These are phyloP conservation scores for Centroberyx gerrardi DNA, from an alignment of 2,797 vertebrate species.

Conservation along the genomic window DNA sequence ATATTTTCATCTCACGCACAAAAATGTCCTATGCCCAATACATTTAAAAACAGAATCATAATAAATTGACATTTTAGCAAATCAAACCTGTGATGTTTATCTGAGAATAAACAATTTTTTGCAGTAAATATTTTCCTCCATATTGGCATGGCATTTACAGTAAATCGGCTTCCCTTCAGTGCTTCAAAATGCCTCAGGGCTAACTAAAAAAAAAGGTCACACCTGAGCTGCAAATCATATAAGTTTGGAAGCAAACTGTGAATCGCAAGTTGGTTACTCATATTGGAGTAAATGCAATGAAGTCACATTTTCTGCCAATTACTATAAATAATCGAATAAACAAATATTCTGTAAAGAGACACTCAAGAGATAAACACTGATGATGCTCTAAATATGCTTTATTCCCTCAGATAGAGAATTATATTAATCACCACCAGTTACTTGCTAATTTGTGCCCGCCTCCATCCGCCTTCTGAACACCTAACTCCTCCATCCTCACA, in stretches of 20 bases:
- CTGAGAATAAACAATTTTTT: constrained; percentile 14
- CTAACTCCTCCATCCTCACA: too few relatives aligned
- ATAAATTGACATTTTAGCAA: constrained; percentile 52
- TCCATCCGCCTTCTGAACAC: too few relatives aligned
- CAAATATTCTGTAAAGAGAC: too few relatives aligned
- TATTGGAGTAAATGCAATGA: not conserved
- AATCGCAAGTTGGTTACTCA: not conserved
- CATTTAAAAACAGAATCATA: constrained; percentile 23
- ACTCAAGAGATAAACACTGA: too few relatives aligned
- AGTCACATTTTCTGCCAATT: too few relatives aligned
- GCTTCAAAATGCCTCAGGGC: constrained; percentile 37
- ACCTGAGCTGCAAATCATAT: constrained; percentile 22
- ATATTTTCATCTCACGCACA: too few relatives aligned
- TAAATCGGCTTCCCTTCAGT: constrained; percentile 30
- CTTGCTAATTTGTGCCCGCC: too few relatives aligned
- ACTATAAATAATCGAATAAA: too few relatives aligned
- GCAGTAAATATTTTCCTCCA: constrained; percentile 5
- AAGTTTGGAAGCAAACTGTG: constrained; percentile 4
- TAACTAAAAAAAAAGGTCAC: constrained; percentile 50
- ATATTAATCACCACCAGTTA: too few relatives aligned
- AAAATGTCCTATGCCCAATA: not conserved
- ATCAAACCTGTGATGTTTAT: constrained; percentile 34
- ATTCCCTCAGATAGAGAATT: too few relatives aligned
- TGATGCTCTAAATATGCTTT: too few relatives aligned
- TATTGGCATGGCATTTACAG: constrained; percentile 57